Percentiles rank a stretch among this genome's conserved stretches.
Conservation (phyloP, 2,113 vertebrate species). For the Myocastor coypus region DNA sequence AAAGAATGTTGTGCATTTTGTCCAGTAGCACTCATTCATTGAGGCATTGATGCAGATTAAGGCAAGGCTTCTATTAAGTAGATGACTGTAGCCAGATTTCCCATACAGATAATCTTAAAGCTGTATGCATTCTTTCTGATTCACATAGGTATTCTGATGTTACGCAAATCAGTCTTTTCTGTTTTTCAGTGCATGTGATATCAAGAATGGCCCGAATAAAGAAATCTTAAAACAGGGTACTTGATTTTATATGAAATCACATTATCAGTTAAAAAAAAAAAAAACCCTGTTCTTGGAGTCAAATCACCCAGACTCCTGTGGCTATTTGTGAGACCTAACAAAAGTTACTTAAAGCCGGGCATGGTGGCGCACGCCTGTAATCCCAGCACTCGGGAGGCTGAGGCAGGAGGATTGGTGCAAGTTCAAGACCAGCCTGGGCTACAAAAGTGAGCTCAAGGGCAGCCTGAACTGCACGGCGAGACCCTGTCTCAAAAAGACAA, state of each 20-base stretch:
- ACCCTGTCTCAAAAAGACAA: no score
- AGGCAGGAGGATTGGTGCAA: no score
- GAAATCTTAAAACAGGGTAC: neutral
- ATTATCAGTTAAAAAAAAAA: neutral
- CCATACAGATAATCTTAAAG: neutral
- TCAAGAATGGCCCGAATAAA: neutral
- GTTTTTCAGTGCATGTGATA: constrained; percentile 25
- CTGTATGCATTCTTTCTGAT: constrained; percentile 5
- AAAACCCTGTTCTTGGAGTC: neutral
- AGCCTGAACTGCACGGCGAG: no score
- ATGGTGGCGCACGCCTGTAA: no score
- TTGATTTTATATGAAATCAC: constrained; percentile 46
- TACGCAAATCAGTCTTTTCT: neutral
- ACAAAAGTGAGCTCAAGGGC: no score
- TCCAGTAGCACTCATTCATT: neutral
- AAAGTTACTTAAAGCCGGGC: constrained; percentile 60
- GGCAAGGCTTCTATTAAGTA: neutral
- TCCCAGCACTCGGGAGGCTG: no score
- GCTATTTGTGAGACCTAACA: neutral
- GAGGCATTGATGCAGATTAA: neutral
- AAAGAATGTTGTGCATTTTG: constrained; percentile 24
- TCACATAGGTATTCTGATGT: constrained; percentile 1
- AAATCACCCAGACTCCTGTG: neutral
- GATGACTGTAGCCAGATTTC: neutral
- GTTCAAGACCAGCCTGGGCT: no score